phyloP scores from a whole-genome alignment of 2,888 invertebrate genomes.

The Dimorphilus gyrociliatus region DNA sequence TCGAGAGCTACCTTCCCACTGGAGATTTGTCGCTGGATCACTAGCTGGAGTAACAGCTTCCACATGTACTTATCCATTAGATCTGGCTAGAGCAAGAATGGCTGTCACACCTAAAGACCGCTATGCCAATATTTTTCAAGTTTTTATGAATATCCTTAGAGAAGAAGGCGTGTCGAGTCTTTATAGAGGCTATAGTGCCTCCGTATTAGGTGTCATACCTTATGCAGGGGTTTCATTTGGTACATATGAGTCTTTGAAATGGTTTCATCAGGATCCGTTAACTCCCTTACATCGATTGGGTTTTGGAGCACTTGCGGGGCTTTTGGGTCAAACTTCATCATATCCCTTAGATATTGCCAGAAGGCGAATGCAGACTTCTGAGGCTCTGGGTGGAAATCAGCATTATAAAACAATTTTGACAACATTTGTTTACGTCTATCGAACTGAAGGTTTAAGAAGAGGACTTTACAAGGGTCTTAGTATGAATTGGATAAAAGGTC shows the following conservation, averaged over 20 bases:
- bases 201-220: constrained; percentile 79
- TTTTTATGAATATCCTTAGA: constrained; percentile 48
- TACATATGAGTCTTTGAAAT: constrained; percentile 85
- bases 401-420: constrained; percentile 48
- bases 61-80: constrained; percentile 81
- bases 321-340: constrained; percentile 79
- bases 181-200: constrained; percentile 73
- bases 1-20: background rate
- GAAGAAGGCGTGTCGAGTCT: constrained; percentile 61
- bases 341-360: constrained; percentile 91
- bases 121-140: constrained; percentile 32
- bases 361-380: constrained; percentile 51
- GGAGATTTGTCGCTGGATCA: constrained; percentile 71
- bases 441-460: constrained; percentile 62
- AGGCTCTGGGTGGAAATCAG: constrained; percentile 39
- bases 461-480: constrained; percentile 97
- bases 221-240: constrained; percentile 94
- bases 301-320: constrained; percentile 79
- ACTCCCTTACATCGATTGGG: constrained; percentile 50
- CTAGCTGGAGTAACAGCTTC: constrained; percentile 90
- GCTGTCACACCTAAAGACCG: constrained; percentile 70
- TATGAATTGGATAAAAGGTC: constrained; percentile 89
- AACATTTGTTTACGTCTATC: constrained; percentile 44
- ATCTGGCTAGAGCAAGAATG: constrained; percentile 88
- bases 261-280: constrained; percentile 39